Percentiles rank a stretch among this genome's conserved stretches.
These are phyloP conservation scores for Drosophila nigrodunni DNA, from an alignment of 1,140 invertebrate species.

Conservation along the genomic window DNA sequence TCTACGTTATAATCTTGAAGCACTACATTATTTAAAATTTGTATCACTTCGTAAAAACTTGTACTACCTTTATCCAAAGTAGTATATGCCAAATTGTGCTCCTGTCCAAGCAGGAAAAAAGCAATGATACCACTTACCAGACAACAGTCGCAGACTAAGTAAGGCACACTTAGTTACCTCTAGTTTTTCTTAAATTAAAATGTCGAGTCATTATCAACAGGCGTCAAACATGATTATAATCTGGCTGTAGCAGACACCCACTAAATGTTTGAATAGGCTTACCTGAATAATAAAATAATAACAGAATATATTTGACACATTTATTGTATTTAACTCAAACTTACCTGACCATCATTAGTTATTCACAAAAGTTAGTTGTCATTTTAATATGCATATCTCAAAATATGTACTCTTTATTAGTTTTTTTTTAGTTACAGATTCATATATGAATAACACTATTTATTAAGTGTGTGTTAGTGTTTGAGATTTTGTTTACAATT, in stretches of 20 bases:
- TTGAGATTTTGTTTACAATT: conserved; percentile 57
- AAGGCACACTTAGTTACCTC: neutral
- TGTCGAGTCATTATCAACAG: neutral
- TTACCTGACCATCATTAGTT: neutral
- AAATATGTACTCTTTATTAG: conserved; percentile 76
- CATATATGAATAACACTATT: conserved; percentile 19
- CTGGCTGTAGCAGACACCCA: neutral
- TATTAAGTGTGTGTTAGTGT: conserved; percentile 34
- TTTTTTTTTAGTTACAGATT: conserved; percentile 50
- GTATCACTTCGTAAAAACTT: too few species aligned
- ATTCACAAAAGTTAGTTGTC: neutral
- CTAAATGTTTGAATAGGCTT: neutral
- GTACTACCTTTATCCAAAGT: too few species aligned
- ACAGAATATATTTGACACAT: neutral
- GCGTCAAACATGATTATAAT: neutral
- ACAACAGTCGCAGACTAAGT: neutral
- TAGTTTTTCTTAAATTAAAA: neutral
- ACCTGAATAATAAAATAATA: neutral
- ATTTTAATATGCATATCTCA: conserved; percentile 68
- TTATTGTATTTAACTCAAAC: neutral
- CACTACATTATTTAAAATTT: too few species aligned
- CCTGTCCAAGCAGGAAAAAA: too few species aligned
- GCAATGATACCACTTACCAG: too few species aligned
- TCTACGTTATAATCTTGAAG: too few species aligned
- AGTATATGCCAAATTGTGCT: too few species aligned